phyloP scores from a whole-genome alignment of 2,113 vertebrate genomes.

The Ancistrus triradiatus region DNA sequence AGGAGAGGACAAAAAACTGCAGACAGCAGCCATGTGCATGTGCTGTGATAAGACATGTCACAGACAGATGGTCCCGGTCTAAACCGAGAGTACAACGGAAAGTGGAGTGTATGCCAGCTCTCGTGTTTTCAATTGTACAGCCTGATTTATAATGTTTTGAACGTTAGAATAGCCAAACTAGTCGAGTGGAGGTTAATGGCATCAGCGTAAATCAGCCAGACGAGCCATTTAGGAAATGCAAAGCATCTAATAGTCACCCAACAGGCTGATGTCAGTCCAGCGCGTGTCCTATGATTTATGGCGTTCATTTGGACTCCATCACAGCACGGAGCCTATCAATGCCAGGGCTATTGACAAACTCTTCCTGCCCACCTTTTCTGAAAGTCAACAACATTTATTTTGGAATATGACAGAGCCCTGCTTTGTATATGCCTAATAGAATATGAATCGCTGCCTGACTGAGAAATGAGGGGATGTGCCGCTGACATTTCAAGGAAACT shows the following conservation, averaged over 20 bases:
- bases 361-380: conserved; percentile 49
- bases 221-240: background rate
- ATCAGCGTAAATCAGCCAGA: background rate
- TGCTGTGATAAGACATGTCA: conserved; percentile 38
- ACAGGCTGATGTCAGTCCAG: background rate
- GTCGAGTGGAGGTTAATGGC: background rate
- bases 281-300: conserved; percentile 34
- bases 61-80: conserved; percentile 27
- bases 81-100: background rate
- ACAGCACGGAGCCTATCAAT: conserved; percentile 57
- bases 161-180: background rate
- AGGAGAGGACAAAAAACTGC: conserved; percentile 17
- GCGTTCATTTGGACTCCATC: conserved; percentile 23
- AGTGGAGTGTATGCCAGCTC: conserved; percentile 18
- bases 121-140: background rate
- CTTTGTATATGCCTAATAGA: conserved; percentile 65
- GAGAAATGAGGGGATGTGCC: conserved; percentile 62
- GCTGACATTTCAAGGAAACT: conserved; percentile 67
- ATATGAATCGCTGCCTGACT: conserved; percentile 64
- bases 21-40: conserved; percentile 34
- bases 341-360: conserved; percentile 62
- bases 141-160: background rate
- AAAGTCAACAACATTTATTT: conserved; percentile 73
- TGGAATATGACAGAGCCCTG: conserved; percentile 53
- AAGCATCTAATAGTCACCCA: conserved; percentile 5